Evolutionary conservation across 2,888 invertebrate species (phyloP).

Genomic region (Zaprionus bogoriensis): DNA sequence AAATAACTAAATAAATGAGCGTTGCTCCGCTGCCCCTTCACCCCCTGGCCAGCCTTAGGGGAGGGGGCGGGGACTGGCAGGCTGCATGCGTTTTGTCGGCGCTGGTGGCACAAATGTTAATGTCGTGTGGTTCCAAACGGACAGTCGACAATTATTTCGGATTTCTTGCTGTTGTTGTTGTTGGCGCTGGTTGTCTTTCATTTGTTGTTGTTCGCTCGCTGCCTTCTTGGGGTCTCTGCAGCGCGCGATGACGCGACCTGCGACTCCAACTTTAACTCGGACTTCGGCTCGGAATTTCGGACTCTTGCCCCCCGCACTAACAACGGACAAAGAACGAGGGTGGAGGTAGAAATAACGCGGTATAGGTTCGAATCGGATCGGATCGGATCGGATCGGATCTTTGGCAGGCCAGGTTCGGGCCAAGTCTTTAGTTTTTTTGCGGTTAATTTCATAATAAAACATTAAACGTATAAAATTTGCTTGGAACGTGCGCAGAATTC

Average conservation of each 20-base stretch:
- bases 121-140: slow-evolving; percentile 52
- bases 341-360: too few species aligned
- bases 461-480: slow-evolving; percentile 65
- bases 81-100: slow-evolving; percentile 38
- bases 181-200: not conserved
- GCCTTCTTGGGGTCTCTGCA: slow-evolving; percentile 17
- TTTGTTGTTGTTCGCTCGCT: slow-evolving; percentile 1
- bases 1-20: slow-evolving; percentile 38
- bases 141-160: slow-evolving; percentile 40
- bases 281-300: slow-evolving; percentile 24
- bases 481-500: slow-evolving; percentile 63
- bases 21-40: slow-evolving; percentile 1
- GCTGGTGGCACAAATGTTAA: slow-evolving; percentile 67
- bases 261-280: slow-evolving; percentile 29
- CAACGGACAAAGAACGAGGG: too few species aligned
- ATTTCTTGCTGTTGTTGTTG: slow-evolving; percentile 15
- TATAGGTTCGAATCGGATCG: not conserved
- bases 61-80: not conserved
- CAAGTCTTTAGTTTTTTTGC: slow-evolving; percentile 23
- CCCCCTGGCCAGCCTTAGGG: not conserved
- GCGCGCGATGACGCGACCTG: slow-evolving; percentile 31
- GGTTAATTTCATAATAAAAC: slow-evolving; percentile 69
- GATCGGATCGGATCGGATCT: not conserved
- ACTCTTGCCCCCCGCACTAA: slow-evolving; percentile 1
- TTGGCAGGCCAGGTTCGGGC: not conserved